These are phyloP conservation scores for Clarias batrachus DNA, from an alignment of 2,113 vertebrate species.

Conservation along the genomic window DNA sequence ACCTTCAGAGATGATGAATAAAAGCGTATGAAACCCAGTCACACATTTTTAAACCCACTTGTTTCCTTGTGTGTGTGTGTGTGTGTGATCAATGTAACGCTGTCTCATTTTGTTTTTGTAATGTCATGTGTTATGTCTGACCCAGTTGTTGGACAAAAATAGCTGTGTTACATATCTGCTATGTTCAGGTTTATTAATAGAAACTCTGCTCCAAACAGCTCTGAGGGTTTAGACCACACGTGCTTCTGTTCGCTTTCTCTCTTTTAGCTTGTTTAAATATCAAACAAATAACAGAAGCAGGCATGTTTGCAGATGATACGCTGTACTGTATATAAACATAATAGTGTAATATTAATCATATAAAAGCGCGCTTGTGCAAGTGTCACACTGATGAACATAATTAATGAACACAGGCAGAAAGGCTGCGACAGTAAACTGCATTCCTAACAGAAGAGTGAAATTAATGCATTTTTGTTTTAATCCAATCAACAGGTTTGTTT, in stretches of 20 bases:
- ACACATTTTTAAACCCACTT: not conserved
- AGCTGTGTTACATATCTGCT: not conserved
- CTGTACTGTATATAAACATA: not conserved
- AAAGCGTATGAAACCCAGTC: not conserved
- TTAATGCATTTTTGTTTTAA: not conserved
- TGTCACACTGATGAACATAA: not conserved
- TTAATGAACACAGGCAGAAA: not conserved
- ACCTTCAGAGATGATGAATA: not conserved
- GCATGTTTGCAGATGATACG: not conserved
- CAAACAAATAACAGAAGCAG: not conserved
- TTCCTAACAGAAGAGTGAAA: not conserved
- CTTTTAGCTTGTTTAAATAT: not conserved
- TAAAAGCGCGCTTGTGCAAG: not conserved
- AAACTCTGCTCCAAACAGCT: not conserved
- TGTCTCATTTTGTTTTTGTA: not conserved
- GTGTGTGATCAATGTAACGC: not conserved
- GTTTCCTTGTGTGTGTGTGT: not conserved
- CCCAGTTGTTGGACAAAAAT: not conserved
- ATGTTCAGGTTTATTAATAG: slow-evolving; percentile 32
- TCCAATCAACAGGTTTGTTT: not conserved
- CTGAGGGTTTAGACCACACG: no score
- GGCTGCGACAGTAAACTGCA: not conserved
- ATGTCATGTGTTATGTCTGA: slow-evolving; percentile 7
- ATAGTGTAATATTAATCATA: not conserved
- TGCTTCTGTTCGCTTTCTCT: not conserved